Evolutionary conservation across 2,797 vertebrate species (phyloP).

Genomic region (Scolopax bukidnonensis): DNA sequence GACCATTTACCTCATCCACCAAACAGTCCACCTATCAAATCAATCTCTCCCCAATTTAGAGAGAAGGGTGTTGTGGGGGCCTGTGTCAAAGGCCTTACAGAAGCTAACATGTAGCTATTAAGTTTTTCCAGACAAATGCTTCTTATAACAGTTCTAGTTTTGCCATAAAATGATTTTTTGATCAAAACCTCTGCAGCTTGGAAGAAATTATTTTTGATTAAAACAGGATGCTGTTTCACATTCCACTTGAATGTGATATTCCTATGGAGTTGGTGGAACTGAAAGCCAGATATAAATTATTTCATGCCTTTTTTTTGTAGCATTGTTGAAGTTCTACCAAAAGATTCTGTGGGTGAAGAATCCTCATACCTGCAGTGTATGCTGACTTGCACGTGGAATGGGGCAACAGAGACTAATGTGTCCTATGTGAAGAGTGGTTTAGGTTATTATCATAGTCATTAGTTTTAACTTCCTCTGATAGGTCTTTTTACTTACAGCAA

Average conservation of each 20-base stretch:
- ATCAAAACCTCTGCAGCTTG: not conserved
- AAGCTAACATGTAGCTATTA: not conserved
- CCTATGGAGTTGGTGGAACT: not conserved
- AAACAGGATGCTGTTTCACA: slow-evolving; percentile 4
- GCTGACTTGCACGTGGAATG: not conserved
- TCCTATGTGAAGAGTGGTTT: not conserved
- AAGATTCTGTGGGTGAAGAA: not conserved
- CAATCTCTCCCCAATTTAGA: not conserved
- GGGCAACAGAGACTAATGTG: not conserved
- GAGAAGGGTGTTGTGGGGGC: not conserved
- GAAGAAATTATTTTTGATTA: slow-evolving; percentile 41
- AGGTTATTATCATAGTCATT: not conserved
- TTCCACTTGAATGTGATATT: not conserved
- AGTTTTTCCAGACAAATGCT: not conserved
- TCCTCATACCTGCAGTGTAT: not conserved
- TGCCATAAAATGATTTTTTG: slow-evolving; percentile 8
- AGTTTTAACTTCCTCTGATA: not conserved
- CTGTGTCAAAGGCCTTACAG: not conserved
- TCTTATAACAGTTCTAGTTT: not conserved
- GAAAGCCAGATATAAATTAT: slow-evolving; percentile 32
- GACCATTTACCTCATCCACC: not conserved
- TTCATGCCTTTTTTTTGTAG: not conserved
- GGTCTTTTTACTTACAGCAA: not conserved
- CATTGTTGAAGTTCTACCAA: not conserved
- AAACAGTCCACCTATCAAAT: not conserved